phyloP scores from a whole-genome alignment of 1,140 invertebrate genomes.

The Acromyrmex charruanus region DNA sequence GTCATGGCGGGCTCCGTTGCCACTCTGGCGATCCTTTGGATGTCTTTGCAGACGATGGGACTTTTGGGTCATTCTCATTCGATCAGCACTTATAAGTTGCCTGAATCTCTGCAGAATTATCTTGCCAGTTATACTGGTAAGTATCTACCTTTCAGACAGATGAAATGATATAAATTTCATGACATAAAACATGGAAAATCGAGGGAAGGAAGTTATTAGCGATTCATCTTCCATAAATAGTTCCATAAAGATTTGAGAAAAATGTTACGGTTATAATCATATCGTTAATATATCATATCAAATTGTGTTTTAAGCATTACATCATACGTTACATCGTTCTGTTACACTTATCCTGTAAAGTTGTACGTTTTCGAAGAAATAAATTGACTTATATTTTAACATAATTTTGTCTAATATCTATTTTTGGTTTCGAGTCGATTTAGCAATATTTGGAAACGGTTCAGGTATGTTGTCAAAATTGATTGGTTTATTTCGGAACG shows the following conservation, averaged over 20 bases:
- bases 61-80: constrained; percentile 77
- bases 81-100: constrained; percentile 76
- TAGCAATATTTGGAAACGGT: constrained; percentile 23
- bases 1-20: constrained; percentile 84
- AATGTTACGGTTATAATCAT: neutral
- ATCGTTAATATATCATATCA: no score
- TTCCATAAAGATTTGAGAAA: neutral
- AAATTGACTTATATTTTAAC: neutral
- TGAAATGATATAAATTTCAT: neutral
- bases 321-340: neutral
- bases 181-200: neutral
- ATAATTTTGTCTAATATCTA: neutral
- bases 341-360: neutral
- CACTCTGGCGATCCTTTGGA: constrained; percentile 82
- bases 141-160: neutral
- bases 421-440: neutral
- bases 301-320: neutral
- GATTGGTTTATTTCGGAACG: neutral
- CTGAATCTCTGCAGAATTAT: constrained; percentile 75
- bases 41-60: constrained; percentile 81
- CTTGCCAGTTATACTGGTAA: constrained; percentile 68
- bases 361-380: neutral
- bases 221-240: neutral
- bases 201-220: neutral
- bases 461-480: neutral